Evolutionary conservation across 2,113 vertebrate species (phyloP).

Genomic region (Pterocles gutturalis): DNA sequence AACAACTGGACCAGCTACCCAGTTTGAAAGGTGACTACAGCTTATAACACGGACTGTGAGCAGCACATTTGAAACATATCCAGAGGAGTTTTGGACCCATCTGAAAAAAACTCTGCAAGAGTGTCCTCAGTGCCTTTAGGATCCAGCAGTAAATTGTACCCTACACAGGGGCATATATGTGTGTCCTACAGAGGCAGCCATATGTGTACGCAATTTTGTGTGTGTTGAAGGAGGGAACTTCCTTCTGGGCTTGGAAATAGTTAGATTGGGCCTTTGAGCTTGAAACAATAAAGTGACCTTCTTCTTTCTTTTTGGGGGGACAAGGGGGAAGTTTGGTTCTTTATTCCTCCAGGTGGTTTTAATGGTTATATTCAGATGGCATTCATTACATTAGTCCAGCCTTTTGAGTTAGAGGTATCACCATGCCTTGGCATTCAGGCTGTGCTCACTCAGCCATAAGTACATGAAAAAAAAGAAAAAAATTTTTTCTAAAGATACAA

Average conservation of each 20-base stretch:
- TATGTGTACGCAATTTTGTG: background rate
- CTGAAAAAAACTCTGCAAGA: background rate
- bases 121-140: background rate
- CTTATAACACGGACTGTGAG: background rate
- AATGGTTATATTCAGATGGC: background rate
- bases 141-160: background rate
- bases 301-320: background rate
- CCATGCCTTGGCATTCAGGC: background rate
- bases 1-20: background rate
- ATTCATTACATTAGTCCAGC: background rate
- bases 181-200: fast-evolving
- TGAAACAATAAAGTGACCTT: background rate
- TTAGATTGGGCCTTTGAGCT: background rate
- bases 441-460: background rate
- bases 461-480: background rate
- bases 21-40: background rate
- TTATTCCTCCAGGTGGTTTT: background rate
- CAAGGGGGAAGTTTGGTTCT: background rate
- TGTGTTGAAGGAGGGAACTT: background rate
- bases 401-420: background rate
- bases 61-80: background rate
- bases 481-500: background rate
- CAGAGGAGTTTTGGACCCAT: background rate
- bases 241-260: background rate
- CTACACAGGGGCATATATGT: background rate